Evolutionary conservation across 2,888 invertebrate species (phyloP).

Genomic region (Drosophila quasianomalipes): DNA sequence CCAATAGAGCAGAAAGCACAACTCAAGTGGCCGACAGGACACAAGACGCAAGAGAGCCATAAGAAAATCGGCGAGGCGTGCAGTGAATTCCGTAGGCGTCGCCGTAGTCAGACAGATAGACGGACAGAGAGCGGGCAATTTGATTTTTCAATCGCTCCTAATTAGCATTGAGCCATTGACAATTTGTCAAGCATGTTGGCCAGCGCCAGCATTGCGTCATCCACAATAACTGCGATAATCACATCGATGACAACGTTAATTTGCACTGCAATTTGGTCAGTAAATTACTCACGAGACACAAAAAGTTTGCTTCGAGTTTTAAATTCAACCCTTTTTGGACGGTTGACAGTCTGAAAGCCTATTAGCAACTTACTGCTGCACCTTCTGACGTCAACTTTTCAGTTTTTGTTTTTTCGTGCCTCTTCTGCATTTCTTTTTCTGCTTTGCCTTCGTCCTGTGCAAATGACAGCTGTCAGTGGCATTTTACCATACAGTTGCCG

Average conservation of each 20-base stretch:
- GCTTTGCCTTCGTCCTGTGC: constrained; percentile 31
- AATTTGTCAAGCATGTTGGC: constrained; percentile 62
- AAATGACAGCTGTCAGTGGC: constrained; percentile 76
- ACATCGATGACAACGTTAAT: constrained; percentile 51
- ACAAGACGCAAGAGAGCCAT: constrained; percentile 48
- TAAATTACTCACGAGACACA: constrained; percentile 37
- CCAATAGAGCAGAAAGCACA: constrained; percentile 79
- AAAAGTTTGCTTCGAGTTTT: constrained; percentile 7
- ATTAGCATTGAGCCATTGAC: constrained; percentile 69
- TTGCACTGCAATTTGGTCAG: constrained; percentile 26
- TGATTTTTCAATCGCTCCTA: constrained; percentile 80
- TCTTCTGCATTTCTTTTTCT: constrained; percentile 12
- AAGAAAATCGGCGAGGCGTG: constrained; percentile 67
- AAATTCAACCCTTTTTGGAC: constrained; percentile 29
- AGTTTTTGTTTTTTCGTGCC: constrained; percentile 1
- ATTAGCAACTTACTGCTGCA: constrained; percentile 43
- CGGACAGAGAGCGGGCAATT: constrained; percentile 53
- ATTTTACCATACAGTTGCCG: constrained; percentile 57
- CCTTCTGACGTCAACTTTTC: constrained; percentile 30
- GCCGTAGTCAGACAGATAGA: constrained; percentile 24
- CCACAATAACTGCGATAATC: constrained; percentile 67
- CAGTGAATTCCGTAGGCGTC: constrained; percentile 66
- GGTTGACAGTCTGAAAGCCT: constrained; percentile 33
- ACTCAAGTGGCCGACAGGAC: constrained; percentile 64
- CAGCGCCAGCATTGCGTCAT: constrained; percentile 26